Evolutionary conservation across 2,797 vertebrate species (phyloP), one percentile per base, ranked within the genome.

Genomic region (Dallia pectoralis): DNA sequence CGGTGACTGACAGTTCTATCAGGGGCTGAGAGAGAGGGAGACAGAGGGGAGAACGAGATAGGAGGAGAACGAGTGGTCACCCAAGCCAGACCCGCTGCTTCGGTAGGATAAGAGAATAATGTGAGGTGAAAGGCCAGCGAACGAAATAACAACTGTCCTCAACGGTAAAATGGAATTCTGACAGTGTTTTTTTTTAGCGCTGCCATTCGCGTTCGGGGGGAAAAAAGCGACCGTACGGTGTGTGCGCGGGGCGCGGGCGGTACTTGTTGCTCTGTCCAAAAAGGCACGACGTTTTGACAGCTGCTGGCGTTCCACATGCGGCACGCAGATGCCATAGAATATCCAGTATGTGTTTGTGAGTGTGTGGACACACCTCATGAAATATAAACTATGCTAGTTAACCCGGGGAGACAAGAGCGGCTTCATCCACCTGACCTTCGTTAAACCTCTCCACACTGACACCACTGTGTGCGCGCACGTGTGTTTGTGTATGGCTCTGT

Each of bases 321-420:
- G 87, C 86, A 88, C 48, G 30, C 77, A 88, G 87, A 85, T 66
- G 82, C 86, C 67, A 80, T 80, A 85, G 80, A 85, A 67, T 77
- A 83, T 66, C 77, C 75, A 29, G 18, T 19, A 63, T 19, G n/a
- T 62, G 59, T 30, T 12, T 61, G 56, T 12, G 59, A 25, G 59
- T 61, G 59, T 29, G 22, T 6, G 15, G 53, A 56, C 8, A 8
- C 11, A 11, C 22, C 25, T n/a, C 53, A 9, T 25, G 40, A 44
- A 4, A 44, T 44, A 44, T 56, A 56, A 9, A 56, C n/a, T 56
- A 22, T n/a, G 14, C n/a, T 56, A 56, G 53, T 56, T 56, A 25
- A 9, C n/a, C 9, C 22, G 51, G 51, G n/a, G 51, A 22, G 40
- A n/a, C 53, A 56, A 3, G 53, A 56, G 16, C 25, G 53, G 53